Base-by-base conservation (phyloP, 2,113 vertebrate genomes). In the Halichoerus grypus region DNA sequence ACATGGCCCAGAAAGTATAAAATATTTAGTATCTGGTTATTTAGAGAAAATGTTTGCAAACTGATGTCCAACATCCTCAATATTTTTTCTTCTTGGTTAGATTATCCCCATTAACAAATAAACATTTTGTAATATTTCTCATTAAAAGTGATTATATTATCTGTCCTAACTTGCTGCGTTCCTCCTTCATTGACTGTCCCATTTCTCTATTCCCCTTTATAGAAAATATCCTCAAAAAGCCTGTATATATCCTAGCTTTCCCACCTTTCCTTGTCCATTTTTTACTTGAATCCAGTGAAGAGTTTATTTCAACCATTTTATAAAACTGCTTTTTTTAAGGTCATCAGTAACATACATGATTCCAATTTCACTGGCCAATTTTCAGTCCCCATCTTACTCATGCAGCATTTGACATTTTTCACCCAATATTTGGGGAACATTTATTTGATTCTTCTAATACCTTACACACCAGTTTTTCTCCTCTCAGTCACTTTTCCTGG, bases 401-500 rank as follows among this genome's bases (percentile, higher is more conserved):
- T 77, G 1, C 13, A 67, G 33, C 24, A 72, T 69, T 91, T 84
- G 55, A 21, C 59, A 71, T 59, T 85, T 74, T 19, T 61, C 86
- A 80, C 91, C 33, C 18, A 95, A 18, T 97, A 87, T 67, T 71
- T 7, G 84, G 80, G 24, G 16, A 91, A 86, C 53, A 93, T n/a
- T 96, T 94, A 63, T 86, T 80, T 95, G 61, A 96, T 80, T 79
- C 11, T 84, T 22, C 67, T 93, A 18, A 85, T 81, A 86, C 31
- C 11, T 72, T 65, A 15, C 7, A 83, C 55, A 36, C 15, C 33
- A 67, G 36, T 83, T 95, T 77, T 57, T 36, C 21, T 80, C 59
- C 14, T 67, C 28, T 65, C 74, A 53, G 26, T 91, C 18, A 88
- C 51, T 13, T 88, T 94, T 91, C 61, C 36, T 92, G 16, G 8